These are phyloP conservation scores for Callyntrura sp. DNA, from an alignment of 2,888 invertebrate genomes.

Conservation along the genomic window DNA sequence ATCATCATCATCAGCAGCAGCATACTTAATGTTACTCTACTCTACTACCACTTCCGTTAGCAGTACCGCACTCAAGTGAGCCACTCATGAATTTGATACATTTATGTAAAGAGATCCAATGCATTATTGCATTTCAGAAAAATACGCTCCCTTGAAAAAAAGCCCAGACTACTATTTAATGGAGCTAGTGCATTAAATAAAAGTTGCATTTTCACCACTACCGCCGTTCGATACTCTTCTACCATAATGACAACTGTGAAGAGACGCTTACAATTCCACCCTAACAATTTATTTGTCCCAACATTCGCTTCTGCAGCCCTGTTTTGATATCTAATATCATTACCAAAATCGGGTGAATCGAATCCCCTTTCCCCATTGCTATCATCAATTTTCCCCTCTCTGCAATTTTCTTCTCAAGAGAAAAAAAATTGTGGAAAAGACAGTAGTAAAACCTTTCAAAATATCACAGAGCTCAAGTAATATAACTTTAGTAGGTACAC, in stretches of 20 bases:
- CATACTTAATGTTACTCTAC: too few relatives aligned
- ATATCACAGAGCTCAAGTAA: too few relatives aligned
- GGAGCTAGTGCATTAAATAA: slow-evolving; percentile 44
- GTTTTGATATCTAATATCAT: slow-evolving; percentile 43
- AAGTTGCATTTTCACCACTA: slow-evolving; percentile 39
- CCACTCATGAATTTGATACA: slow-evolving; percentile 24
- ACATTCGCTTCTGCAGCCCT: too few relatives aligned
- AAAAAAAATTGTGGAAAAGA: too few relatives aligned
- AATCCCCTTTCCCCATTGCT: background rate
- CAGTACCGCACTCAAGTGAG: too few relatives aligned
- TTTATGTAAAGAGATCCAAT: background rate
- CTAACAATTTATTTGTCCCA: background rate
- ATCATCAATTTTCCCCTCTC: slow-evolving; percentile 46
- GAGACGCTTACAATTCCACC: too few relatives aligned
- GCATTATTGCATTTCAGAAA: slow-evolving; percentile 6
- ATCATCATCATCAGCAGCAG: too few relatives aligned
- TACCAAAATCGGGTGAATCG: background rate
- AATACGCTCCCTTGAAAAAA: background rate
- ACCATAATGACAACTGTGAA: background rate
- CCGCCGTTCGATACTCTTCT: too few relatives aligned
- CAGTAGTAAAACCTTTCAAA: slow-evolving; percentile 21
- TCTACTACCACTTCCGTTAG: too few relatives aligned
- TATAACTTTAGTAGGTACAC: too few relatives aligned
- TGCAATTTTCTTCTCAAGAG: too few relatives aligned
- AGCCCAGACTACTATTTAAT: slow-evolving; percentile 45